Evolutionary conservation across 2,888 invertebrate genomes (phyloP).

Genomic region (Tipula confusa): DNA sequence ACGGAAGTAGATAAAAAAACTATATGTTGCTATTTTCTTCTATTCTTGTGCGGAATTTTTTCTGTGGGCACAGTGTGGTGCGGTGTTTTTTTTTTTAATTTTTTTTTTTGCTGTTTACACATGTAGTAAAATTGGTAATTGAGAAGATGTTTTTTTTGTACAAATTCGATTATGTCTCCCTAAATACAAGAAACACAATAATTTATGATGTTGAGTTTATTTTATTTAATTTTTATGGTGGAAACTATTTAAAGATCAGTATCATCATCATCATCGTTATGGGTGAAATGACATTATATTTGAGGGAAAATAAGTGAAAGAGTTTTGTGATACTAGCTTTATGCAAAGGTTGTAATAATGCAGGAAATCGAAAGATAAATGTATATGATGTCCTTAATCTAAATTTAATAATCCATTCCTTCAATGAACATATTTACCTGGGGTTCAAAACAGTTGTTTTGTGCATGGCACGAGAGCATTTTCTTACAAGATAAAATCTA

Average conservation of each 20-base stretch:
- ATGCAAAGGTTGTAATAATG: background rate
- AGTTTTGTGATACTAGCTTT: background rate
- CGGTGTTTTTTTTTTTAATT: background rate
- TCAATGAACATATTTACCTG: too few relatives aligned
- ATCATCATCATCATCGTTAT: background rate
- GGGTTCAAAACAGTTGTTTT: too few relatives aligned
- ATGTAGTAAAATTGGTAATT: background rate
- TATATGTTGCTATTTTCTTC: background rate
- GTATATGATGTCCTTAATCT: too few relatives aligned
- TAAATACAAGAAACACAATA: background rate
- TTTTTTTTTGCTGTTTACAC: background rate
- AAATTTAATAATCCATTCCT: too few relatives aligned
- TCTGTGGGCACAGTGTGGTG: background rate
- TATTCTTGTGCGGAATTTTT: background rate
- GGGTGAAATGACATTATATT: background rate
- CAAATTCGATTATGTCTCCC: background rate
- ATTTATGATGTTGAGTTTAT: background rate
- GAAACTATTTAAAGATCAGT: background rate
- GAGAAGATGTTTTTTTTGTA: background rate
- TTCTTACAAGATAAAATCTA: too few relatives aligned
- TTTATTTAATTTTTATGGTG: background rate
- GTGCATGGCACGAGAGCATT: too few relatives aligned
- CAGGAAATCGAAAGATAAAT: too few relatives aligned
- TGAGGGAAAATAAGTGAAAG: background rate
- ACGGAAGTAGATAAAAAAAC: conserved; percentile 25